A percentile compares a stretch with the other conserved stretches of the same genome.
Evolutionary conservation across 2,797 vertebrate species (phyloP).

Genomic region (Hydrocynus forskahlii): DNA sequence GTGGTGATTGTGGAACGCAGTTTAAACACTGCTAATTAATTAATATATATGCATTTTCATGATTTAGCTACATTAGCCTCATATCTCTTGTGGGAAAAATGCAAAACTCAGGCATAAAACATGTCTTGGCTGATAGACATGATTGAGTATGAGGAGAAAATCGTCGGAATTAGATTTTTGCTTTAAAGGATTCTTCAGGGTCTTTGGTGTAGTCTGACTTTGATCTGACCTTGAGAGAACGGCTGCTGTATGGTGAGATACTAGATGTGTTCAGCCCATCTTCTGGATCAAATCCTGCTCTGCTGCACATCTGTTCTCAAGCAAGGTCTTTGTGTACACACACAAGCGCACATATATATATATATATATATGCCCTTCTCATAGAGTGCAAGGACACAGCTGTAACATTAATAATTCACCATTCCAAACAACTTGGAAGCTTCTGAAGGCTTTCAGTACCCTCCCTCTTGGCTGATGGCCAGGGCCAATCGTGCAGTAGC

Average conservation of each 20-base stretch:
- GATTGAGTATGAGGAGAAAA: too few relatives aligned
- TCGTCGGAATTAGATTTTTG: too few relatives aligned
- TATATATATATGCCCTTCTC: background rate
- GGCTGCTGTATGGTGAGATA: slow-evolving; percentile 7
- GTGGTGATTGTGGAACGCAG: too few relatives aligned
- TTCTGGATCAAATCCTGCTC: slow-evolving; percentile 4
- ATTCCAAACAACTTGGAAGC: slow-evolving; percentile 59
- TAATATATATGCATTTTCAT: too few relatives aligned
- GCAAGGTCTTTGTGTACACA: background rate
- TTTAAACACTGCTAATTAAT: too few relatives aligned
- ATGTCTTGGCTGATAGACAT: background rate
- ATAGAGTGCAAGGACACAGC: slow-evolving; percentile 56
- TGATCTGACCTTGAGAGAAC: slow-evolving; percentile 20
- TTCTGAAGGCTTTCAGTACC: slow-evolving; percentile 64
- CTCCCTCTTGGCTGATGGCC: slow-evolving; percentile 42
- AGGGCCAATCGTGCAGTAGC: slow-evolving; percentile 46
- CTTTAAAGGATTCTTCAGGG: too few relatives aligned
- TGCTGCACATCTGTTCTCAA: background rate
- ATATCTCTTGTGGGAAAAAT: too few relatives aligned
- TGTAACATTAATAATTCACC: slow-evolving; percentile 72
- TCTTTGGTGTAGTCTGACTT: background rate
- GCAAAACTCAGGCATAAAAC: too few relatives aligned
- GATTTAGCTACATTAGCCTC: too few relatives aligned
- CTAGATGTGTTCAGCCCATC: background rate
- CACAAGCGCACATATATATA: background rate